Evolutionary conservation across 2,888 invertebrate species (phyloP).

Genomic region (Lithosia quadra): DNA sequence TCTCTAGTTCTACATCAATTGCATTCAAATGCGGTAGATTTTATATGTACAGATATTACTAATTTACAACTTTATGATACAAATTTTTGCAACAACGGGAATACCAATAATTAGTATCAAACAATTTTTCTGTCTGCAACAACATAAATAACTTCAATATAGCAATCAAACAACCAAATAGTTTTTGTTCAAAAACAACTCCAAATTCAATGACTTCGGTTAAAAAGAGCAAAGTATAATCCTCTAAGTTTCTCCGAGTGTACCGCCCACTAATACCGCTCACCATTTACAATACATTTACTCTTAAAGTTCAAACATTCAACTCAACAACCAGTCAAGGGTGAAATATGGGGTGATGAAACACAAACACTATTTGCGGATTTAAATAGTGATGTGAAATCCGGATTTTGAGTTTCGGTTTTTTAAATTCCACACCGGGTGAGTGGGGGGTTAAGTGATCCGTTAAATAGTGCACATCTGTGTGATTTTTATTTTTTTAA

Average conservation of each 20-base stretch:
- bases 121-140: too few species aligned
- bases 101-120: too few species aligned
- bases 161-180: too few species aligned
- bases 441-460: conserved; percentile 59
- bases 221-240: conserved; percentile 4
- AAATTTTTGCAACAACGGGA: too few species aligned
- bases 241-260: conserved; percentile 29
- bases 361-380: conserved; percentile 70
- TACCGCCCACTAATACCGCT: conserved; percentile 49
- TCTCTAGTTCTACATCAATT: too few species aligned
- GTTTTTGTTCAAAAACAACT: not conserved
- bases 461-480: conserved; percentile 66
- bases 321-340: conserved; percentile 70
- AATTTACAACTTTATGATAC: too few species aligned
- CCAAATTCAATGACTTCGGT: not conserved
- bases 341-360: conserved; percentile 75
- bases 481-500: conserved; percentile 46
- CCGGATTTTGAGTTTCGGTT: conserved; percentile 45
- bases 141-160: too few species aligned
- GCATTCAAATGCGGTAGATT: too few species aligned
- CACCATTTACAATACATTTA: conserved; percentile 63
- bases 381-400: conserved; percentile 63
- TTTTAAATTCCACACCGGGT: conserved; percentile 65
- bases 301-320: conserved; percentile 73
- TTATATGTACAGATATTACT: too few species aligned